Evolutionary conservation across 2,888 invertebrate genomes (phyloP), one percentile per base, ranked within the genome.

Genomic region (Pachymerium ferrugineum): DNA sequence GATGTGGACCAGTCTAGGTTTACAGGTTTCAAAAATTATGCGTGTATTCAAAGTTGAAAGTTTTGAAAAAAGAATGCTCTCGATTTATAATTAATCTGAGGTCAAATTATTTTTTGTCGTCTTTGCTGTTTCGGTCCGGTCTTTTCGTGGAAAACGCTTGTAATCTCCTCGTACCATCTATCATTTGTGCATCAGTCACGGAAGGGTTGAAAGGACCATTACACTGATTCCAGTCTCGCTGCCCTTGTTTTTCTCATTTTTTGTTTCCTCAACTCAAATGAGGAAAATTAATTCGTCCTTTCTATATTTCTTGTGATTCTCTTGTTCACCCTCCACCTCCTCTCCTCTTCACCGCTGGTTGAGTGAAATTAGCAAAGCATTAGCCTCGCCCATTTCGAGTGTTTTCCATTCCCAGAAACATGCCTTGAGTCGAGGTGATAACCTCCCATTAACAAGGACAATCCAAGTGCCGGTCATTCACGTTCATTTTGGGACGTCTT

Each of bases 131-230:
- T 54, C 2, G 19, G 8, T 14, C 19, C 6, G 3, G 25, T 54
- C 54, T 25, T 8, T 54, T 54, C 54, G 22, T 54, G 54, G 54
- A 54, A 54, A 54, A 54, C 28, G 54, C 25, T 47, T 54, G 54
- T 54, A 54, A 54, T 54, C 54, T 54, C 25, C 22, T 54, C 54
- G 25, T 54, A 25, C 54, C 54, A 54, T 54, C 54, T 54, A 22
- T 54, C 54, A 54, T 54, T 22, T 22, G 54, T 54, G 25, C 54
- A 54, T 25, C 22, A 25, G 54, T 54, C 54, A 54, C 54, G 54
- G 54, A 54, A 54, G 54, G 54, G 54, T 54, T 54, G 54, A 47
- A 47, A 47, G 19, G 54, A 54, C 54, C 54, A 54, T 25, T 54
- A 25, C 54, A 54, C n/a, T 5, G 54, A 8, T 22, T 14, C 25